Percentiles rank a stretch among this genome's conserved stretches.
Conservation (phyloP, 2,113 vertebrate genomes). For the Proteles cristata region DNA sequence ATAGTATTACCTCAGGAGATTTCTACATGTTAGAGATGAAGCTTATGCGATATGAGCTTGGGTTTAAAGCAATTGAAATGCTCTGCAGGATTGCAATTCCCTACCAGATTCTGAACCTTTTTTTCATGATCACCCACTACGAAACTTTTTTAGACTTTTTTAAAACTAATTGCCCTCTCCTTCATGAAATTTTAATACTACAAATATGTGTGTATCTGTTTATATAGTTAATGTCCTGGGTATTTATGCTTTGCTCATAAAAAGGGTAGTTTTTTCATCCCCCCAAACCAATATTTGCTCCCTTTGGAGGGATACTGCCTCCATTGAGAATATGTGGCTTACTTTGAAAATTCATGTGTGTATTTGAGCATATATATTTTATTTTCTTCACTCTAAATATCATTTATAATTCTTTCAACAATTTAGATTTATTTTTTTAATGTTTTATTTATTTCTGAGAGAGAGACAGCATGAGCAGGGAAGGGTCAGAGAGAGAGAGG, state of each 20-base stretch:
- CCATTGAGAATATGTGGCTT: not conserved
- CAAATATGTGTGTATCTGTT: not conserved
- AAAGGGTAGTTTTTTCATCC: not conserved
- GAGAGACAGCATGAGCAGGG: too few species aligned
- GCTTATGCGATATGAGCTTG: not conserved
- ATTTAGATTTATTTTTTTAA: not conserved
- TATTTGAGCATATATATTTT: not conserved
- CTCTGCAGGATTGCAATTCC: not conserved
- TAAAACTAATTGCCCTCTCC: not conserved
- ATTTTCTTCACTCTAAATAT: not conserved
- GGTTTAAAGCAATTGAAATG: not conserved
- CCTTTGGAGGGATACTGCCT: not conserved
- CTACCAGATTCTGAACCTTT: not conserved
- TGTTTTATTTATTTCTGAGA: too few species aligned
- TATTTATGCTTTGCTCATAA: not conserved
- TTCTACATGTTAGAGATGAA: slow-evolving; percentile 13
- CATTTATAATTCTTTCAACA: slow-evolving; percentile 30
- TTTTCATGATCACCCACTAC: not conserved
- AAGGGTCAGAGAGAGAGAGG: too few species aligned
- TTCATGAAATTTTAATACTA: not conserved
- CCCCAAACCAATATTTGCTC: not conserved
- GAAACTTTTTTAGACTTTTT: not conserved
- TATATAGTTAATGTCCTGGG: not conserved
- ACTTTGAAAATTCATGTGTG: not conserved
- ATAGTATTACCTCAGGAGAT: not conserved